These are phyloP conservation scores for Drosophila miranda DNA, from an alignment of 1,140 invertebrate species.

Conservation along the genomic window DNA sequence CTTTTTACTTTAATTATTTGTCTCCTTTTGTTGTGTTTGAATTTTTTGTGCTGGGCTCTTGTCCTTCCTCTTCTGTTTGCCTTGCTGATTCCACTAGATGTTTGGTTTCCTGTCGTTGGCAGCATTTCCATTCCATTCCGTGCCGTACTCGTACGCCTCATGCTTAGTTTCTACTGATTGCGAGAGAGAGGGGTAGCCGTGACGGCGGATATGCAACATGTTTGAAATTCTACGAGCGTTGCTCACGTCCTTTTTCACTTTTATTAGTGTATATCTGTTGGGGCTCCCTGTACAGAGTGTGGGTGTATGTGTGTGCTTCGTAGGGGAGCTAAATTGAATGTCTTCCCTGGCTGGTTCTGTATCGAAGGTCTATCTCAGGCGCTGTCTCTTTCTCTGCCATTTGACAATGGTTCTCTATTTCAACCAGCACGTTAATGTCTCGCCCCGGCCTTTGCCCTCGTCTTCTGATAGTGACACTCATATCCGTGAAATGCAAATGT, in stretches of 20 bases:
- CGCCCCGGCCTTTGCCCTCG: constrained; percentile 18
- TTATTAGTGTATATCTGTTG: constrained; percentile 56
- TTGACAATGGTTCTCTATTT: constrained; percentile 43
- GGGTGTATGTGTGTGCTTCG: constrained; percentile 7
- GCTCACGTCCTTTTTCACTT: constrained; percentile 73
- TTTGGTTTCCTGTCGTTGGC: constrained; percentile 52
- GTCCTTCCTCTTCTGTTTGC: constrained; percentile 48
- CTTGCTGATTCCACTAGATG: constrained; percentile 59
- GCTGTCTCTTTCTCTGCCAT: constrained; percentile 10
- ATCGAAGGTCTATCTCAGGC: constrained; percentile 14
- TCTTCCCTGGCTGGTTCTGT: constrained; percentile 59
- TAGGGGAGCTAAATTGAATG: constrained; percentile 65
- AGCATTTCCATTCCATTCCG: constrained; percentile 64
- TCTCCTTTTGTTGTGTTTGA: constrained; percentile 35
- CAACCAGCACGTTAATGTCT: constrained; percentile 47
- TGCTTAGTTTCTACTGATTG: constrained; percentile 63
- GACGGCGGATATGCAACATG: constrained; percentile 55
- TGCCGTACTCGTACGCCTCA: constrained; percentile 12
- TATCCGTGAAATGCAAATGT: constrained; percentile 78
- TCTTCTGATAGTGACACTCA: constrained; percentile 73
- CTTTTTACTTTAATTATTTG: constrained; percentile 74
- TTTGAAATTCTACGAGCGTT: constrained; percentile 74
- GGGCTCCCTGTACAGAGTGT: background rate
- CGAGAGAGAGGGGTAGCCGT: background rate
- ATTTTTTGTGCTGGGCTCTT: constrained; percentile 9